Base-by-base conservation (phyloP, 2,797 vertebrate species). In the Columba guinea region DNA sequence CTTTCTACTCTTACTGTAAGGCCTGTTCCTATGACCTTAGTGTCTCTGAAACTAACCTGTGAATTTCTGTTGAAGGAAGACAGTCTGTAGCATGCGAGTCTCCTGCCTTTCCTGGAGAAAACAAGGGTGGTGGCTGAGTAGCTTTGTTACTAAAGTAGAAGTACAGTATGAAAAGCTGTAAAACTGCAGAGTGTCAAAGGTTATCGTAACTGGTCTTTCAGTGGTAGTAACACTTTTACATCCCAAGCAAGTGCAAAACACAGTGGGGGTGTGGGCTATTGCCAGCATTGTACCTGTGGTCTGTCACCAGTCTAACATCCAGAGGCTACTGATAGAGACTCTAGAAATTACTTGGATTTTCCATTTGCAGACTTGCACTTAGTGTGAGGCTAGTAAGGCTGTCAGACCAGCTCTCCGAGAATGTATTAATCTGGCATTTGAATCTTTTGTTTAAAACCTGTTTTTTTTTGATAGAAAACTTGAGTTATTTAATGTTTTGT, bases 331-430 rank as follows among this genome's bases (percentile, higher is more conserved):
- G 65, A 88, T 41, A 70, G 69, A 64, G 52, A 49, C 60, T 73
- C 74, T 71, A 80, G 94, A 92, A 92, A 82, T 76, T 93, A 69
- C 67, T 56, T 84, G 48, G 22, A 44, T 94, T 90, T 89, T 90
- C 80, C 22, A 18, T 90, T 91, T 87, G n/a, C 65, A 51, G 53
- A 20, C 28, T 81, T 75, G 56, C 27, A 27, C 20, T 85, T 87
- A 41, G 35, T 24, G 23, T 37, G 19, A 70, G 18, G 30, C 59
- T 82, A 30, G 34, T 71, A 67, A 81, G 49, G 26, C 32, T 68
- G 55, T 79, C 55, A 79, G 20, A 76, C 27, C 11, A 48, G 30
- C 39, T 83, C 35, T 62, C 41, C 23, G 20, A 73, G 44, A 65
- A 76, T 46, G 13, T 58, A 32, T 84, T 77, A 74, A 80, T 14